Evolutionary conservation across 2,888 invertebrate genomes (phyloP), one percentile per base, ranked within the genome.

Genomic region (Leptopilina myrica): DNA sequence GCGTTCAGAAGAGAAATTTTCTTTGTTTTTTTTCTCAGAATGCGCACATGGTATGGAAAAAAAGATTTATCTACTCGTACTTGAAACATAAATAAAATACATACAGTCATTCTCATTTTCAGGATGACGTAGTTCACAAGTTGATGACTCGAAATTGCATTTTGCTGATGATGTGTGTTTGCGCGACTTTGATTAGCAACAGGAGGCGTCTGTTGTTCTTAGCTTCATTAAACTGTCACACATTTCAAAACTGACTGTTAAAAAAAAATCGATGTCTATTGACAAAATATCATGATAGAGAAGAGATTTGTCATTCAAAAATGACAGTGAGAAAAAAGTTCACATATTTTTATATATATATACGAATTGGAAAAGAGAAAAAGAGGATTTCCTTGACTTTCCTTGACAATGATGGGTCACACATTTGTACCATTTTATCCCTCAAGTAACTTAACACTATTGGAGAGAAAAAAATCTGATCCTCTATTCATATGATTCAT

Each of bases 401-500:
- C n/a, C 40, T 40, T 26, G 64, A 33, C 64, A 64, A 40, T 64
- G 33, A 40, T 64, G 33, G 33, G n/a, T n/a, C 62, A 14, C 26
- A 64, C 64, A 64, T 33, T 56, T 56, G 73, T 56, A 33, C 73
- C 73, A 56, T 73, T 56, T 49, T 73, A 73, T 69, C 56, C 56
- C 56, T 33, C 69, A 49, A 33, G 69, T 26, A 73, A 73, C 69
- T 56, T 69, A 69, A 49, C 43, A 66, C 73, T 56, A 53, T 5
- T 73, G 56, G 49, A 49, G 12, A 49, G 33, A 73, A 56, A 73
- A 73, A 73, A 56, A 26, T 53, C 73, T 33, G n/a, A 73, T 56
- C 73, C 73, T 73, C 73, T 73, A 73, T 73, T 73, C 73, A 73
- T 49, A 49, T 73, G 73, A 73, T 73, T 73, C 73, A 73, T 73